Percentiles rank a stretch among this genome's conserved stretches.
phyloP scores from a whole-genome alignment of 2,888 invertebrate species.

The Cryptus viduatorius region DNA sequence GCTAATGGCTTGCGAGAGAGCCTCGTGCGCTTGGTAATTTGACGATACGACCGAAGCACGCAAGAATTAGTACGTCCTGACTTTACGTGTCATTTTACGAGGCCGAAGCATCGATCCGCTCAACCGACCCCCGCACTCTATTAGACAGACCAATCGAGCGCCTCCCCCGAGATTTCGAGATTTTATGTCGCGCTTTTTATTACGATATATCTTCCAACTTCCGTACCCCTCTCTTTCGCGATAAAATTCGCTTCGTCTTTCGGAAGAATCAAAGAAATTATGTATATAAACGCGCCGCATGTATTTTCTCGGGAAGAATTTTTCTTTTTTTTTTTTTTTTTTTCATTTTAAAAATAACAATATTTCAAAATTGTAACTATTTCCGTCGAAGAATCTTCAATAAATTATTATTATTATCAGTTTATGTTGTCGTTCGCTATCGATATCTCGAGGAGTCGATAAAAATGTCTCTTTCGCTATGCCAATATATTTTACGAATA shows the following conservation, averaged over 20 bases:
- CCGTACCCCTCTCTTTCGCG: background rate
- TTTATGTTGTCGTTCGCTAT: too few species aligned
- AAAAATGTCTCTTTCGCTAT: constrained; percentile 52
- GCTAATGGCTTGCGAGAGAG: constrained; percentile 63
- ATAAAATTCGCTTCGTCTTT: background rate
- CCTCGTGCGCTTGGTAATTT: constrained; percentile 44
- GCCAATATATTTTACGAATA: constrained; percentile 35
- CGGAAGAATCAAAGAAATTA: too few species aligned
- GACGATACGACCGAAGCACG: constrained; percentile 52
- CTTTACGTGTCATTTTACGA: constrained; percentile 67
- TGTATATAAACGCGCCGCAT: too few species aligned
- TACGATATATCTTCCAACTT: background rate
- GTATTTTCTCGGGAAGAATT: too few species aligned
- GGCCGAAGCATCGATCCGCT: constrained; percentile 56
- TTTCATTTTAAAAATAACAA: too few species aligned
- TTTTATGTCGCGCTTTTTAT: constrained; percentile 40
- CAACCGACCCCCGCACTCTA: constrained; percentile 4
- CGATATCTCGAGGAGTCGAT: constrained; percentile 11
- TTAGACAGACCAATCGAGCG: constrained; percentile 18
- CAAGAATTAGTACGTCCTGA: constrained; percentile 60
- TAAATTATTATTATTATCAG: too few species aligned
- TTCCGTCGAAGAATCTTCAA: too few species aligned
- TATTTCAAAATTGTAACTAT: too few species aligned
- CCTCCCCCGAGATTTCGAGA: constrained; percentile 20
- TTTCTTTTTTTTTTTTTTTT: too few species aligned